Evolutionary conservation across 2,797 vertebrate species (phyloP).

Genomic region (Thaleichthys pacificus): DNA sequence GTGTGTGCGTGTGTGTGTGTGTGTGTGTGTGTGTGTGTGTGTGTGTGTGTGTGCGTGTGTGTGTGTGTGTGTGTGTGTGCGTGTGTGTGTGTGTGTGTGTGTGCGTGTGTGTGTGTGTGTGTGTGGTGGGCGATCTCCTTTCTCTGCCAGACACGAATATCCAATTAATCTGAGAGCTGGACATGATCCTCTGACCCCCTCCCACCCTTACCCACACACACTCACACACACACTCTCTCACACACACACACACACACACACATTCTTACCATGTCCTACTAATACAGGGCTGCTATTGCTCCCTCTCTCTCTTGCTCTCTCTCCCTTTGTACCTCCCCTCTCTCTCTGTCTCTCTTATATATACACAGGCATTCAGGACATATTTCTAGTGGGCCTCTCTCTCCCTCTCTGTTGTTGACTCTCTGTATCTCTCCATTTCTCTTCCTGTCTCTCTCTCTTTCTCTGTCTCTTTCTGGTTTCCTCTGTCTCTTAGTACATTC

Average conservation of each 20-base stretch:
- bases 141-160: constrained; percentile 20
- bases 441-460: too few relatives aligned
- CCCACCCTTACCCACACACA: not conserved
- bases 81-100: not conserved
- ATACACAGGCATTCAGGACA: too few relatives aligned
- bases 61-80: constrained; percentile 4
- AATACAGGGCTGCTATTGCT: not conserved
- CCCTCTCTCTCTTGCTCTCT: too few relatives aligned
- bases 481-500: too few relatives aligned
- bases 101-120: not conserved
- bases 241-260: constrained; percentile 11
- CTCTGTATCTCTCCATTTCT: too few relatives aligned
- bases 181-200: constrained; percentile 16
- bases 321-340: too few relatives aligned
- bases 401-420: too few relatives aligned
- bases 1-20: constrained; percentile 6
- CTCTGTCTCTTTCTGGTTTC: too few relatives aligned
- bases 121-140: constrained; percentile 13
- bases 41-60: not conserved
- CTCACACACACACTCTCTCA: not conserved
- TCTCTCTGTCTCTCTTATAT: too few relatives aligned
- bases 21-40: not conserved
- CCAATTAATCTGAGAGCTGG: constrained; percentile 39
- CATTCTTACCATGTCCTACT: not conserved
- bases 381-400: too few relatives aligned